Evolutionary conservation across 2,113 vertebrate species (phyloP).

Genomic region (Saccopteryx bilineata): DNA sequence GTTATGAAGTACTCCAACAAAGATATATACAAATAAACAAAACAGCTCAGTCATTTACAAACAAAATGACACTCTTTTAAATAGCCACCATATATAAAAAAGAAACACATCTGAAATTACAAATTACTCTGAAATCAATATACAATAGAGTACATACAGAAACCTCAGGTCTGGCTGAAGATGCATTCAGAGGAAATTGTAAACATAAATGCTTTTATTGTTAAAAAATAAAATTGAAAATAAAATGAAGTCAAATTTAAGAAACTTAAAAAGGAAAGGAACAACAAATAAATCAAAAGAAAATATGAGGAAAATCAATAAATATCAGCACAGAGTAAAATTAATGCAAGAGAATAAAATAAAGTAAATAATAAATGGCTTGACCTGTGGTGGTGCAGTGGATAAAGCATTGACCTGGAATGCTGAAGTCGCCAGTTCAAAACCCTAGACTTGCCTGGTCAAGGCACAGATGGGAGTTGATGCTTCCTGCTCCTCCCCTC

Average conservation of each 20-base stretch:
- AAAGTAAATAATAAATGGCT: not conserved
- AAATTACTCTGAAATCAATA: slow-evolving; percentile 1
- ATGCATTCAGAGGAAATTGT: not conserved
- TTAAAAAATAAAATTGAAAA: slow-evolving; percentile 41
- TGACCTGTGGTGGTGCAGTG: no score
- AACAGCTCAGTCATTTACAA: not conserved
- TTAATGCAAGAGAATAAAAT: slow-evolving; percentile 28
- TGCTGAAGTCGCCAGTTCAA: no score
- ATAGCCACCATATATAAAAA: not conserved
- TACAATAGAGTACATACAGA: not conserved
- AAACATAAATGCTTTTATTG: not conserved
- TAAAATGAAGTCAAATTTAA: not conserved
- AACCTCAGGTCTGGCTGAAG: not conserved
- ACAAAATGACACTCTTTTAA: not conserved
- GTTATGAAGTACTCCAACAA: not conserved
- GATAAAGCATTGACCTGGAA: no score
- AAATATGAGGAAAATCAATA: slow-evolving; percentile 37
- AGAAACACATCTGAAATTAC: not conserved
- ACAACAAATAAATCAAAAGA: not conserved
- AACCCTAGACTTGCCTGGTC: no score
- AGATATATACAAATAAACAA: not conserved
- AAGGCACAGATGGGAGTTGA: no score
- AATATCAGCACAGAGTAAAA: not conserved
- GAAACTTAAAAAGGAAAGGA: not conserved
- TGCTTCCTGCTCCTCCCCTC: no score